These are phyloP conservation scores for Phalloptychus januarius DNA, from an alignment of 2,797 vertebrate species.

Conservation along the genomic window DNA sequence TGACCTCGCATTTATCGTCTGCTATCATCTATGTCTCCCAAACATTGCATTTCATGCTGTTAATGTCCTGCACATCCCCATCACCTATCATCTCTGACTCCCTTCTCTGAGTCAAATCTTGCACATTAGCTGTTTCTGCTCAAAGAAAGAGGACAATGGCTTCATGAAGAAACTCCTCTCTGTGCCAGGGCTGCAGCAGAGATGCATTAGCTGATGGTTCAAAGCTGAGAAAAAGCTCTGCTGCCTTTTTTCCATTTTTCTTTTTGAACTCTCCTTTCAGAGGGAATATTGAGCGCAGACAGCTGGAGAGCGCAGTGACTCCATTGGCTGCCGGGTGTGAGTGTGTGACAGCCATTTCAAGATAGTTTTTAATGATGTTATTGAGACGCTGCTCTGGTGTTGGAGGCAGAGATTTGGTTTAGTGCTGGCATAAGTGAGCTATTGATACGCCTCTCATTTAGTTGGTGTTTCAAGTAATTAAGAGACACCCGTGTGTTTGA, in stretches of 20 bases:
- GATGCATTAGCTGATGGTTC: constrained; percentile 51
- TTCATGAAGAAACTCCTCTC: constrained; percentile 41
- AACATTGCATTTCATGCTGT: constrained; percentile 8
- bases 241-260: constrained; percentile 44
- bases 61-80: neutral
- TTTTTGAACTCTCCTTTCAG: constrained; percentile 72
- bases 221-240: constrained; percentile 56
- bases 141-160: constrained; percentile 38
- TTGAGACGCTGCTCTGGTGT: constrained; percentile 39
- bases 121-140: constrained; percentile 37
- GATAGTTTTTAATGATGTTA: constrained; percentile 67
- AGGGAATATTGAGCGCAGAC: constrained; percentile 64
- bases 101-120: constrained; percentile 43
- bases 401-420: constrained; percentile 31
- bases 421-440: constrained; percentile 11
- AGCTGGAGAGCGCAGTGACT: constrained; percentile 56
- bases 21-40: neutral
- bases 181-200: constrained; percentile 23
- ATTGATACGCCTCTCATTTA: constrained; percentile 16
- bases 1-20: neutral
- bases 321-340: constrained; percentile 43
- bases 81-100: constrained; percentile 25
- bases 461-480: constrained; percentile 26
- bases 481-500: constrained; percentile 18
- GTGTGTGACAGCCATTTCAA: constrained; percentile 45